A percentile compares a stretch with the other conserved stretches of the same genome.
Conservation (phyloP, 37 sponge, comb jelly and placozoan genomes). For the Petrosia ficiformis region DNA sequence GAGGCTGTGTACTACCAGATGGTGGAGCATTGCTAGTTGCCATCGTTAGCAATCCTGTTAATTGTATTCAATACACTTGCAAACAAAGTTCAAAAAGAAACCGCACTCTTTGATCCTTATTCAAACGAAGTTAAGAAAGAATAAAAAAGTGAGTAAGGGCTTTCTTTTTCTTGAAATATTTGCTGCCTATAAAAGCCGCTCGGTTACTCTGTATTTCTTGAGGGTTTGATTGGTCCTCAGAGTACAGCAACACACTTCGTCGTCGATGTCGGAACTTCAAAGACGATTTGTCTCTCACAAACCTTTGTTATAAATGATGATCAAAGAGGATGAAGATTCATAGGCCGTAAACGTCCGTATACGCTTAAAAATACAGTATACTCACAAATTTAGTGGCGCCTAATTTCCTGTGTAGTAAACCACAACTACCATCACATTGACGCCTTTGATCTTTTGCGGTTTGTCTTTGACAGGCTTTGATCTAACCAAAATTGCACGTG, state of each 20-base stretch:
- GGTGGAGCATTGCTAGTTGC: not conserved
- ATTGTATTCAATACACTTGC: not conserved
- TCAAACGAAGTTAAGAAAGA: not conserved
- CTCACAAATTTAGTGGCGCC: not conserved
- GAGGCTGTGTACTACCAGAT: not conserved
- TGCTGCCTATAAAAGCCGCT: not conserved
- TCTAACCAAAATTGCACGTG: too few species aligned
- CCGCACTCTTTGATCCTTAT: constrained; percentile 10
- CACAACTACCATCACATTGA: too few species aligned
- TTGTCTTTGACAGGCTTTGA: too few species aligned
- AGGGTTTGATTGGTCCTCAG: not conserved
- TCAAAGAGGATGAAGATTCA: not conserved
- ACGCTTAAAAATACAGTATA: too few species aligned
- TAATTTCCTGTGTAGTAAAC: constrained; percentile 3
- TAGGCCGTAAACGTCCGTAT: not conserved
- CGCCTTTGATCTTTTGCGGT: too few species aligned
- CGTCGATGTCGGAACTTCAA: not conserved
- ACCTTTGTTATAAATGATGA: not conserved
- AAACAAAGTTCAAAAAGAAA: not conserved
- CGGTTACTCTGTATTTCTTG: not conserved
- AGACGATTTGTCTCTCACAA: not conserved
- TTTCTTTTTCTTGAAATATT: not conserved
- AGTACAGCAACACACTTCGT: not conserved
- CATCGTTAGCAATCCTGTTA: not conserved
- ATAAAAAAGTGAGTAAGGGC: not conserved